Base-by-base conservation (phyloP, 2,797 vertebrate species). In the Diplodus sargus region DNA sequence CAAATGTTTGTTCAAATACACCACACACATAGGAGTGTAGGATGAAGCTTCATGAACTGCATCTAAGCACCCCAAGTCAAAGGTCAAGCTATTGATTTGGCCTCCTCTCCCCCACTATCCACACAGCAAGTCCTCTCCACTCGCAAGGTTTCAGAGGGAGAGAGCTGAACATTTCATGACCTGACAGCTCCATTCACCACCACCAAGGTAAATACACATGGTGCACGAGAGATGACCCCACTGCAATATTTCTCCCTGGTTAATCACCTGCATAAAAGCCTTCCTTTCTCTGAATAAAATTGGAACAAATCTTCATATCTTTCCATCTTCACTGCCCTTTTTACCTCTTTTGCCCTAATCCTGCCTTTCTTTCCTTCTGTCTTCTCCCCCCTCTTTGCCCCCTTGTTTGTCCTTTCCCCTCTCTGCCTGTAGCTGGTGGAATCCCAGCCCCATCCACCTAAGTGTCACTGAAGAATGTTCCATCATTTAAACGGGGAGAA, bases 391-490 rank as follows among this genome's bases (percentile, higher is more conserved):
- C 57, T 39, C 70, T 65, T 56, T 62, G 47, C 67, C 75, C 70
- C 45, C 76, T 76, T 53, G 60, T 73, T 70, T 74, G 71, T 78
- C 74, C 39, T 54, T 47, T 45, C 61, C 52, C 10, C 68, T 22
- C 71, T 45, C 42, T 18, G 65, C 58, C 61, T 15, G 58, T 68
- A 81, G 74, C 85, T 65, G 56, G 82, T 83, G 82, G 82, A 92
- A 91, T 91, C 86, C 81, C 87, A 49, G 76, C 84, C 82, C 85
- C 89, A 78, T 91, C 91, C 83, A 93, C 94, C 90, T 88, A 91
- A 93, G 93, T 94, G 92, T 93, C 94, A 92, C 89, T 93, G 83
- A 94, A 84, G 93, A 94, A 94, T 95, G 90, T 94, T 90, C 93
- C 89, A 93, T 94, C 93, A 91, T 93, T 94, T 92, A 91, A 94